These are phyloP conservation scores for Drosophila percnosoma DNA, from an alignment of 2,888 invertebrate genomes.

Conservation along the genomic window DNA sequence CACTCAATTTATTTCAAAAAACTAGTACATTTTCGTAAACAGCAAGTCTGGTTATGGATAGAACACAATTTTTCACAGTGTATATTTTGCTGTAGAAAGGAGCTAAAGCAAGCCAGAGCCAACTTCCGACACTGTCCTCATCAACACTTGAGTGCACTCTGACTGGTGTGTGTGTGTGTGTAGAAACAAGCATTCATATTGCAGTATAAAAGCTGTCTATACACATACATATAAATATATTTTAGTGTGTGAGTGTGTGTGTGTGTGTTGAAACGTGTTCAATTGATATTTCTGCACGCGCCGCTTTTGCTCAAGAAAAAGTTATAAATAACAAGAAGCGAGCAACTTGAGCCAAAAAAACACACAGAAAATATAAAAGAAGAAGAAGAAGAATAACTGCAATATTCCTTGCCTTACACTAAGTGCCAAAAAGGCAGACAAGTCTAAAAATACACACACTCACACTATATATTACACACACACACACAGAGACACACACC, in stretches of 20 bases:
- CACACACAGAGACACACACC: slow-evolving; percentile 3
- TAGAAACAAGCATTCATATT: slow-evolving; percentile 52
- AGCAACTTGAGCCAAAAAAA: slow-evolving; percentile 50
- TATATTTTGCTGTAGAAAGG: slow-evolving; percentile 11
- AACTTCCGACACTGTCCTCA: slow-evolving; percentile 68
- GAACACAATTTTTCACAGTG: neutral
- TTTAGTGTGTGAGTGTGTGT: slow-evolving; percentile 5
- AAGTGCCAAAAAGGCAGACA: slow-evolving; percentile 70
- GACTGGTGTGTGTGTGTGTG: slow-evolving; percentile 31
- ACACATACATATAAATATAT: slow-evolving; percentile 9
- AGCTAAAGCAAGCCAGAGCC: slow-evolving; percentile 38
- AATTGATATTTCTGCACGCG: slow-evolving; percentile 80
- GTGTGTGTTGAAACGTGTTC: slow-evolving; percentile 73
- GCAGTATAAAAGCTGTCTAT: slow-evolving; percentile 46
- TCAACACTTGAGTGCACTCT: slow-evolving; percentile 65
- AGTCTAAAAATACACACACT: slow-evolving; percentile 63
- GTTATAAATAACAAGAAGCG: slow-evolving; percentile 76
- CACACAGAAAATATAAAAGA: slow-evolving; percentile 2
- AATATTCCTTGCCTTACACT: slow-evolving; percentile 64
- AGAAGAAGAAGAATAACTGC: slow-evolving; percentile 60
- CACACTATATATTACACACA: slow-evolving; percentile 7
- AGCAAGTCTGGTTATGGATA: neutral
- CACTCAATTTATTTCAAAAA: no score
- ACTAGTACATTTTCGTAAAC: neutral
- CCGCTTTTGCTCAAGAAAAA: slow-evolving; percentile 71